Percentiles rank a stretch among this genome's conserved stretches.
Conservation (phyloP, 2,113 vertebrate genomes). For the Xenopus tropicalis region UCB_Xtro_10.0 CM004445.2:98839501-98840000, state of each 20-base stretch:
- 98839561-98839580: too few species aligned
- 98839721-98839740: constrained; percentile 26
- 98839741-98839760: constrained; percentile 35
- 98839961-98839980: too few species aligned
- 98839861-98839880: constrained; percentile 21
- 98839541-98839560: too few species aligned
- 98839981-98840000: too few species aligned
- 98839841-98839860: constrained; percentile 11
- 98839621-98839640: too few species aligned
- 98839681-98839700: constrained; percentile 27
- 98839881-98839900: constrained; percentile 21
- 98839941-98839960: background rate
- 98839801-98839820: constrained; percentile 45
- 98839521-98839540: too few species aligned
- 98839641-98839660: background rate
- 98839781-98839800: constrained; percentile 26
- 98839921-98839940: background rate
- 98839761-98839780: constrained; percentile 25
- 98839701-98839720: constrained; percentile 26
- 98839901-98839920: constrained; percentile 20
- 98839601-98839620: too few species aligned
- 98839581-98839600: too few species aligned
- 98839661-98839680: constrained; percentile 4
- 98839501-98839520: too few species aligned
- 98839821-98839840: constrained; percentile 35